Evolutionary conservation across 2,113 vertebrate genomes (phyloP).

Genomic region (Conger conger): DNA sequence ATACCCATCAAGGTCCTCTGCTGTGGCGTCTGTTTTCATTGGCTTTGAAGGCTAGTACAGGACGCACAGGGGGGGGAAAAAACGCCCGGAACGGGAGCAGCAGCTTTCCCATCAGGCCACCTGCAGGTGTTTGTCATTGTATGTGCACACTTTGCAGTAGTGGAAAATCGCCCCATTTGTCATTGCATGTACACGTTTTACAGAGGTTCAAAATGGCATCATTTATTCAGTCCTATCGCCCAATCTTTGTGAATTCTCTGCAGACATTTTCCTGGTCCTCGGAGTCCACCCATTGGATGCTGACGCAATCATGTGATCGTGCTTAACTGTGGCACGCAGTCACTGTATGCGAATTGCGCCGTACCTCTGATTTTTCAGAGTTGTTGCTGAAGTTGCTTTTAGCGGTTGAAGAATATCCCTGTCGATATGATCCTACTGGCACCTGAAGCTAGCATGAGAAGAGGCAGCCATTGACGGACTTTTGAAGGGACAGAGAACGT

Average conservation of each 20-base stretch:
- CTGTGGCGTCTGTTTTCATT: neutral
- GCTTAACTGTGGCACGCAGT: too few relatives aligned
- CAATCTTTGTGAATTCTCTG: too few relatives aligned
- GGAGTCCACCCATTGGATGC: neutral
- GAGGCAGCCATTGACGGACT: neutral
- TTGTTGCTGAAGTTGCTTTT: neutral
- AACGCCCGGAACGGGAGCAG: neutral
- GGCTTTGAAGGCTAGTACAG: neutral
- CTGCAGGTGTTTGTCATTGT: neutral
- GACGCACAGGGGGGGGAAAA: too few relatives aligned
- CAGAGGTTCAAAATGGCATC: too few relatives aligned
- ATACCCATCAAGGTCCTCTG: slow-evolving; percentile 2
- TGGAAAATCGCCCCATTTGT: neutral
- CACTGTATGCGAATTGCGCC: neutral
- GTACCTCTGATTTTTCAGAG: neutral
- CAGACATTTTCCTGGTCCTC: too few relatives aligned
- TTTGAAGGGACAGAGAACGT: neutral
- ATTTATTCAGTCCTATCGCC: too few relatives aligned
- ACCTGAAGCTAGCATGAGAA: neutral
- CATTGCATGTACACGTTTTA: neutral
- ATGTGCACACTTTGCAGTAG: neutral
- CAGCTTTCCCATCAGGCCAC: neutral
- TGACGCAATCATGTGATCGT: neutral
- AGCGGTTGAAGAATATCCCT: neutral
- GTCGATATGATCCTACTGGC: neutral